Evolutionary conservation across 2,113 vertebrate genomes (phyloP).

Genomic region (Aplodontia rufa): DNA sequence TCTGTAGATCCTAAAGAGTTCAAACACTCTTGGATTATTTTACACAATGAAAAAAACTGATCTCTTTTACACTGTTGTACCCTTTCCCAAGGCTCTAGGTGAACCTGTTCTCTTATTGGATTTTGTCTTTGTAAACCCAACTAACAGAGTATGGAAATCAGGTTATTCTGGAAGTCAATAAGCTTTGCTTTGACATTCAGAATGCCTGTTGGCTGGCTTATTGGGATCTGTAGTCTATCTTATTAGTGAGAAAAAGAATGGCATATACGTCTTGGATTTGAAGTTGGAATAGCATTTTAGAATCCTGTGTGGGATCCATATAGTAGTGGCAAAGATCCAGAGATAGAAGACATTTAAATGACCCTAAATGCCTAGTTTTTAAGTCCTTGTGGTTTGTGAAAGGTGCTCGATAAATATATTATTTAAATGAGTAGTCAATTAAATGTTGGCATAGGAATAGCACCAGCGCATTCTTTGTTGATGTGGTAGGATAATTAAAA

Average conservation of each 20-base stretch:
- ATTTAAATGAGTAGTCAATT: conserved; percentile 45
- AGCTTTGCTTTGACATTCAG: conserved; percentile 22
- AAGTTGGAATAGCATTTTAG: conserved; percentile 30
- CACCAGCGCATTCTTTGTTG: neutral
- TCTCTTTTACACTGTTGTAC: neutral
- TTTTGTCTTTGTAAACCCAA: conserved; percentile 12
- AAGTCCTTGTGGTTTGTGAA: conserved; percentile 57
- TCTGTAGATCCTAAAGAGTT: neutral
- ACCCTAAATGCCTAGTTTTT: conserved; percentile 43
- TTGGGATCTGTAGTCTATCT: conserved; percentile 2
- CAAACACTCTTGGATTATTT: neutral
- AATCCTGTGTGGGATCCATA: conserved; percentile 17
- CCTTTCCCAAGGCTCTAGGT: neutral
- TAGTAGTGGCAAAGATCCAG: neutral
- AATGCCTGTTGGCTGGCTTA: conserved; percentile 32
- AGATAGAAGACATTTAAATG: conserved; percentile 34
- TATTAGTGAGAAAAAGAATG: conserved; percentile 38
- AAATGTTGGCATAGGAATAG: conserved; percentile 29
- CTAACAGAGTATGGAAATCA: conserved; percentile 1
- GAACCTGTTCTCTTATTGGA: neutral
- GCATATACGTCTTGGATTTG: conserved; percentile 43
- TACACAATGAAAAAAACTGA: neutral
- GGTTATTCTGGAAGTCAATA: conserved; percentile 22
- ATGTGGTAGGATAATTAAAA: conserved; percentile 51
- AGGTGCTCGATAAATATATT: conserved; percentile 59